phyloP scores from a whole-genome alignment of 2,113 vertebrate genomes.

The Tupaia chinensis region DNA sequence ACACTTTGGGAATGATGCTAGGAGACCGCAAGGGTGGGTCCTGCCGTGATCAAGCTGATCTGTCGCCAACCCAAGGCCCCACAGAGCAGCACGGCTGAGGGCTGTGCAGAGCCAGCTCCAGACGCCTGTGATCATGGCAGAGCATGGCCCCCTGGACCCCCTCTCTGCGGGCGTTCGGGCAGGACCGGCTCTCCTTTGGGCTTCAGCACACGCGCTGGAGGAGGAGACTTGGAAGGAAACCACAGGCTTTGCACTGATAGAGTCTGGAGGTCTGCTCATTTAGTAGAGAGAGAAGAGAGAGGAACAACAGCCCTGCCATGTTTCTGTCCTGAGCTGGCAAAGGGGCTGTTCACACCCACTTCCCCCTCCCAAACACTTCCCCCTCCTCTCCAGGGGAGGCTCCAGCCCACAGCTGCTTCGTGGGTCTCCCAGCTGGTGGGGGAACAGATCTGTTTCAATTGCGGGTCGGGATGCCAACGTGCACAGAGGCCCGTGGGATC shows the following conservation, averaged over 20 bases:
- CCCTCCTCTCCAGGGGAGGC: accelerated
- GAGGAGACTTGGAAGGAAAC: not conserved
- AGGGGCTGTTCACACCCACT: no score
- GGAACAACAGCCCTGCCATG: not conserved
- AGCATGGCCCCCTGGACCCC: not conserved
- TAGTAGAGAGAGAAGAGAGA: not conserved
- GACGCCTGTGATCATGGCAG: not conserved
- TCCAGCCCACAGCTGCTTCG: not conserved
- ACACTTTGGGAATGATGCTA: no score
- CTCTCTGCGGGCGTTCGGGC: accelerated
- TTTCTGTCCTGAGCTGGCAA: not conserved
- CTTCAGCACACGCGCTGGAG: accelerated
- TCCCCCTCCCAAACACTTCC: not conserved
- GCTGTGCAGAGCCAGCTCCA: not conserved
- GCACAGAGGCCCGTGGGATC: not conserved
- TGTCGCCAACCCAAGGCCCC: not conserved
- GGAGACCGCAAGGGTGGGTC: not conserved
- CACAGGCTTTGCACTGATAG: accelerated
- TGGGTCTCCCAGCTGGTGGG: not conserved
- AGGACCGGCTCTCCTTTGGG: not conserved
- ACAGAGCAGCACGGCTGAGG: not conserved
- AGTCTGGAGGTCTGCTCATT: not conserved
- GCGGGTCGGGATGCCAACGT: accelerated
- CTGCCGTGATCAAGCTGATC: not conserved
- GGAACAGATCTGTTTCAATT: not conserved